Evolutionary conservation across 1,140 invertebrate species (phyloP).

Genomic region (Ephestia elutella): DNA sequence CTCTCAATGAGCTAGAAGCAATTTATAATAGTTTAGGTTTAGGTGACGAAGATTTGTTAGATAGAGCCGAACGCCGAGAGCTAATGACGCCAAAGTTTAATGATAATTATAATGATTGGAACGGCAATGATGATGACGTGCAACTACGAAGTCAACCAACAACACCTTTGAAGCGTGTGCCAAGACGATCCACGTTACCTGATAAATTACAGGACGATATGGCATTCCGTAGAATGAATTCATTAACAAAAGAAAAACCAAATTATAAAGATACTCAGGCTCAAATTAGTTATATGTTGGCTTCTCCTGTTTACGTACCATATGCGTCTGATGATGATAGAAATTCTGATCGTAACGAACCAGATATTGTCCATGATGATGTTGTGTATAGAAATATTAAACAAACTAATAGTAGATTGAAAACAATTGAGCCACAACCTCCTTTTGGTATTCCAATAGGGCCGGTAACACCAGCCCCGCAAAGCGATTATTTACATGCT

Average conservation of each 20-base stretch:
- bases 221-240: slow-evolving; percentile 83
- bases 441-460: slow-evolving; percentile 92
- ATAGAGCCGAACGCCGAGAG: slow-evolving; percentile 84
- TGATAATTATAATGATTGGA: slow-evolving; percentile 67
- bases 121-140: slow-evolving; percentile 64
- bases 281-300: slow-evolving; percentile 82
- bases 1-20: slow-evolving; percentile 89
- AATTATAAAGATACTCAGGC: slow-evolving; percentile 73
- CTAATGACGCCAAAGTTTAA: slow-evolving; percentile 75
- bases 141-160: slow-evolving; percentile 62
- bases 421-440: slow-evolving; percentile 86
- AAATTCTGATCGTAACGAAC: slow-evolving; percentile 78
- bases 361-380: slow-evolving; percentile 88
- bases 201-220: slow-evolving; percentile 85
- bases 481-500: slow-evolving; percentile 88
- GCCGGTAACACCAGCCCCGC: slow-evolving; percentile 82
- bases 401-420: slow-evolving; percentile 82
- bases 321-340: slow-evolving; percentile 67
- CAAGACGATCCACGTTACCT: slow-evolving; percentile 68
- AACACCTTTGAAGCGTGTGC: slow-evolving; percentile 51
- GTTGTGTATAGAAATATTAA: slow-evolving; percentile 86
- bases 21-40: slow-evolving; percentile 90
- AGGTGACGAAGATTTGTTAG: slow-evolving; percentile 86
- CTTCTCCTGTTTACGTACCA: slow-evolving; percentile 78
- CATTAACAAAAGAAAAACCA: slow-evolving; percentile 74